Base-by-base conservation (phyloP, 2,797 vertebrate genomes). In the Scomberomorus guttatus region DNA sequence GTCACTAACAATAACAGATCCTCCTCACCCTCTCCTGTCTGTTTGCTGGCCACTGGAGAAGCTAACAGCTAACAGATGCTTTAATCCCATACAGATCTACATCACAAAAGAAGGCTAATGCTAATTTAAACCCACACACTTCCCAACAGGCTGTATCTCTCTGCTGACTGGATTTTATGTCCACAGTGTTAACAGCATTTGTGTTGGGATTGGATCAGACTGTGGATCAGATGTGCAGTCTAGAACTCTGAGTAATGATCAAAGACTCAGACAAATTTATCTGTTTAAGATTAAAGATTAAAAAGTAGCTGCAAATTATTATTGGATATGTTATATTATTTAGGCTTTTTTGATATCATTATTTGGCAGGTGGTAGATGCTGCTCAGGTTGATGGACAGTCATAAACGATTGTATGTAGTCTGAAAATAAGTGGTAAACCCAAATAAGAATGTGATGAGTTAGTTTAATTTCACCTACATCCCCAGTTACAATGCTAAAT, bases 61-160 rank as follows among this genome's bases (percentile, higher is more conserved):
- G 62, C 87, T 87, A 88, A 87, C 85, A n/a, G n/a, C 87, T 85
- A 90, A 91, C 92, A 86, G 79, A 88, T 70, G 83, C 80, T 88
- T 90, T 90, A 88, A 87, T 90, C 83, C 88, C 72, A 63, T 12
- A 69, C 77, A 79, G 76, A 91, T 89, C 77, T 90, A 77, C 88
- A 89, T 92, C 74, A 90, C 88, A 91, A 90, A 88, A 69, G 54
- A 72, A 72, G 1, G 57, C 75, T 84, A 80, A 90, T 75, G 65
- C 77, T 81, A 71, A 69, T 67, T 67, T 57, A 64, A 81, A 59
- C 70, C 71, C 60, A 61, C 64, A 58, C 71, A 25, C 64, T 44
- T 68, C 37, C 65, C 18, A 24, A 42, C 77, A 72, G 70, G 46
- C 75, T 70, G 68, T 9, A 54, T 18, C 58, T 66, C 50, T 79